These are phyloP conservation scores for Gymnarchus niloticus DNA, from an alignment of 2,113 vertebrate genomes.

Conservation along the genomic window DNA sequence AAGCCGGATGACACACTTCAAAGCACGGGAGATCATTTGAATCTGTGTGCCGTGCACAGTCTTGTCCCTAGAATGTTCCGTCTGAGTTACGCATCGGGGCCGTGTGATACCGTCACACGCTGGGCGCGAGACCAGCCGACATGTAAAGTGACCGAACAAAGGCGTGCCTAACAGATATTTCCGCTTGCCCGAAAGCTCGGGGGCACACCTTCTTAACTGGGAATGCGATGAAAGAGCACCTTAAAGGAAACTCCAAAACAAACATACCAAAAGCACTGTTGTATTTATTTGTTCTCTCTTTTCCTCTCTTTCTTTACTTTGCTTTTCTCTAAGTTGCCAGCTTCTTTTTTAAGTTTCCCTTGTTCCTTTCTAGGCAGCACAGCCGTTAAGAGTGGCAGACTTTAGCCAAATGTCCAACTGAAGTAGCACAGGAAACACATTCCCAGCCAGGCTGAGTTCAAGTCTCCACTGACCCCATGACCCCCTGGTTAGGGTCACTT, in stretches of 20 bases:
- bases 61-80: neutral
- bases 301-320: neutral
- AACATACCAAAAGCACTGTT: neutral
- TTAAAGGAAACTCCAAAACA: neutral
- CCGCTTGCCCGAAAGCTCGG: too few relatives aligned
- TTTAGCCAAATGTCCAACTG: neutral
- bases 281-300: neutral
- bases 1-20: neutral
- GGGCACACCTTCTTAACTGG: neutral
- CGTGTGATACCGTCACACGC: too few relatives aligned
- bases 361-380: neutral
- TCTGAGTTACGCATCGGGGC: too few relatives aligned
- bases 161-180: neutral
- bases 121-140: neutral
- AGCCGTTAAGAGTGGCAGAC: neutral
- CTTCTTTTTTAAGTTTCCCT: constrained; percentile 2
- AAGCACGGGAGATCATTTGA: neutral
- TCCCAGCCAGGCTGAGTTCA: neutral
- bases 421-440: constrained; percentile 7
- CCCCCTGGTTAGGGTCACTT: neutral
- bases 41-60: too few relatives aligned
- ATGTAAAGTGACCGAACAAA: neutral
- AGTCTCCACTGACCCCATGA: neutral
- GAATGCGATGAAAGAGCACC: neutral
- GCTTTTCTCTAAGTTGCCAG: neutral